Percentiles rank a stretch among this genome's conserved stretches.
Evolutionary conservation across 1,140 invertebrate species (phyloP).

Genomic region (Lordiphosa mommai): DNA sequence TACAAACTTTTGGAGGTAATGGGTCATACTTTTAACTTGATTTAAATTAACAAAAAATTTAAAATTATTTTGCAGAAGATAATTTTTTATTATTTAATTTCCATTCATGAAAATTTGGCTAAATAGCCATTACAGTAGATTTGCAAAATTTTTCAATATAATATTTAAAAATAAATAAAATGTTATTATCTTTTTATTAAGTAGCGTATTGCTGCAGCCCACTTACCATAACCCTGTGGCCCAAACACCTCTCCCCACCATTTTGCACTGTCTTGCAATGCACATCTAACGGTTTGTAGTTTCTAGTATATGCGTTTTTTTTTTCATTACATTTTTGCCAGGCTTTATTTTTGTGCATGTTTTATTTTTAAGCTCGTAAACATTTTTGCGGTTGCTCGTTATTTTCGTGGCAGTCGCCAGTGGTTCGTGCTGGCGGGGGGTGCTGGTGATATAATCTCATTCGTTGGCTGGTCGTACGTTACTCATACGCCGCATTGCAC

Average conservation of each 20-base stretch:
- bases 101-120: too few species aligned
- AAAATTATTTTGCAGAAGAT: too few species aligned
- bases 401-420: constrained; percentile 15
- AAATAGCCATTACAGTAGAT: too few species aligned
- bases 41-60: too few species aligned
- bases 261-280: constrained; percentile 1
- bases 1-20: too few species aligned
- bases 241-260: not conserved
- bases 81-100: too few species aligned
- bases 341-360: constrained; percentile 30
- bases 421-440: not conserved
- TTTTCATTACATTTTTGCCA: constrained; percentile 24
- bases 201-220: not conserved
- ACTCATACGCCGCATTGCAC: constrained; percentile 41
- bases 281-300: constrained; percentile 1
- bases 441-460: constrained; percentile 32
- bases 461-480: constrained; percentile 18
- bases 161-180: too few species aligned
- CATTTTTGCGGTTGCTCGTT: constrained; percentile 39
- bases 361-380: constrained; percentile 56
- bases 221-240: not conserved
- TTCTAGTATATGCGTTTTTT: constrained; percentile 5
- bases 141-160: too few species aligned
- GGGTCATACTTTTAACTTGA: too few species aligned
- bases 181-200: too few species aligned